Evolutionary conservation across 2,113 vertebrate genomes (phyloP).

Genomic region (Bolborhynchus lineola): DNA sequence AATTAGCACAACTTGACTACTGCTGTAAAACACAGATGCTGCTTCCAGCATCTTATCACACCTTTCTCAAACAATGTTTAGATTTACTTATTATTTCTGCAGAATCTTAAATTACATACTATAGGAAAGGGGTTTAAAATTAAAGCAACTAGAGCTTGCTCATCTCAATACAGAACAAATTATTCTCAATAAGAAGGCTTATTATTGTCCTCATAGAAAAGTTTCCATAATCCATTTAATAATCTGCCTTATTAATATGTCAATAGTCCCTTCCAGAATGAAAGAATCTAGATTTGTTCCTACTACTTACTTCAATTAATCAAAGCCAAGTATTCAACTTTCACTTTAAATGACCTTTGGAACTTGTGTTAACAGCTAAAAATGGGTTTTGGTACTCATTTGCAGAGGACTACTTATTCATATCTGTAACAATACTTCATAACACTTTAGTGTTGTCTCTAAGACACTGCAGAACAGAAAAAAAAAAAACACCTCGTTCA

Average conservation of each 20-base stretch:
- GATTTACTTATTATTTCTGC: not conserved
- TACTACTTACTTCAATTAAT: constrained; percentile 12
- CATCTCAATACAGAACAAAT: not conserved
- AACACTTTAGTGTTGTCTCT: not conserved
- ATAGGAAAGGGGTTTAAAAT: not conserved
- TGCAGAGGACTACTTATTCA: not conserved
- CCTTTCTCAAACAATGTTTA: not conserved
- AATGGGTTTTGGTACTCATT: constrained; percentile 34
- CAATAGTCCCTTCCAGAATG: not conserved
- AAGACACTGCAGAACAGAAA: not conserved
- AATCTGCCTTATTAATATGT: not conserved
- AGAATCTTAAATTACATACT: not conserved
- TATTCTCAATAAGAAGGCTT: not conserved
- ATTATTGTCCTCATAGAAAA: not conserved
- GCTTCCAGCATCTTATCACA: not conserved
- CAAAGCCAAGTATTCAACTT: constrained; percentile 24
- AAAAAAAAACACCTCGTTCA: not conserved
- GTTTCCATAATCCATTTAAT: not conserved
- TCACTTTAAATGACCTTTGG: not conserved
- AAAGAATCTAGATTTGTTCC: not conserved
- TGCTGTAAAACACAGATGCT: not conserved
- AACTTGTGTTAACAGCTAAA: constrained; percentile 3
- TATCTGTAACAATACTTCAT: not conserved
- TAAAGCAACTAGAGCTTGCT: not conserved
- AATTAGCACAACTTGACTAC: not conserved